Evolutionary conservation across 92 coral and sea anemone species (phyloP).

Genomic region (Paramuricea clavata): DNA sequence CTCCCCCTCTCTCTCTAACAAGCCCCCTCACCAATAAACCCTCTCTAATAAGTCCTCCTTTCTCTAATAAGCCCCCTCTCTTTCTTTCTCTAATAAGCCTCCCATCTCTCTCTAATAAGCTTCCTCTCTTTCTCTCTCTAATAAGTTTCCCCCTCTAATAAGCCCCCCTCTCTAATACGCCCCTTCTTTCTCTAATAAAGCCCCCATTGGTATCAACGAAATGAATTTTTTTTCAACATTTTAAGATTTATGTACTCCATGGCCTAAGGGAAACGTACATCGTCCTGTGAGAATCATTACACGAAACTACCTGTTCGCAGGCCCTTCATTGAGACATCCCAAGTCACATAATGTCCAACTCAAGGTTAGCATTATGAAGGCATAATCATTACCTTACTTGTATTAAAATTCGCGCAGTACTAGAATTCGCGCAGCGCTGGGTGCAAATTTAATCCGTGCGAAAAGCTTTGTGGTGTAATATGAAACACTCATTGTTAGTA

Average conservation of each 20-base stretch:
- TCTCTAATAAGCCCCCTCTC: conserved; percentile 24
- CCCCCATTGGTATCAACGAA: neutral
- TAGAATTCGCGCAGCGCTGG: no score
- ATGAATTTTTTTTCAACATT: neutral
- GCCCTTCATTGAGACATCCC: conserved; percentile 97
- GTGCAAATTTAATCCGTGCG: no score
- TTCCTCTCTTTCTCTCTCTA: neutral
- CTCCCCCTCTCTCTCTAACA: conserved; percentile 6
- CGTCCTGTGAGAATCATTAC: conserved; percentile 82
- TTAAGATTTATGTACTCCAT: conserved; percentile 84
- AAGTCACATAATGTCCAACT: conserved; percentile 91
- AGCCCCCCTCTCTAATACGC: neutral
- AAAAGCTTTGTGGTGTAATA: no score
- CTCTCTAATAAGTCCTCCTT: conserved; percentile 32
- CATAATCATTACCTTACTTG: no score
- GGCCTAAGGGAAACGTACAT: conserved; percentile 77
- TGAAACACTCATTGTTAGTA: no score
- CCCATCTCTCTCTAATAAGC: neutral
- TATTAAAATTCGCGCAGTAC: no score
- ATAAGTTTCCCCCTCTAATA: neutral
- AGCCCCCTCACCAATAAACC: neutral
- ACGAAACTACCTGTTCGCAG: conserved; percentile 92
- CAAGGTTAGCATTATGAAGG: conserved; percentile 68
- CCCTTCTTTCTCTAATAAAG: neutral
- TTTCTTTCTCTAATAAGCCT: neutral